Percentiles rank a stretch among this genome's conserved stretches.
Conservation (phyloP, 2,113 vertebrate genomes). For the Megaceryle maxima region DNA sequence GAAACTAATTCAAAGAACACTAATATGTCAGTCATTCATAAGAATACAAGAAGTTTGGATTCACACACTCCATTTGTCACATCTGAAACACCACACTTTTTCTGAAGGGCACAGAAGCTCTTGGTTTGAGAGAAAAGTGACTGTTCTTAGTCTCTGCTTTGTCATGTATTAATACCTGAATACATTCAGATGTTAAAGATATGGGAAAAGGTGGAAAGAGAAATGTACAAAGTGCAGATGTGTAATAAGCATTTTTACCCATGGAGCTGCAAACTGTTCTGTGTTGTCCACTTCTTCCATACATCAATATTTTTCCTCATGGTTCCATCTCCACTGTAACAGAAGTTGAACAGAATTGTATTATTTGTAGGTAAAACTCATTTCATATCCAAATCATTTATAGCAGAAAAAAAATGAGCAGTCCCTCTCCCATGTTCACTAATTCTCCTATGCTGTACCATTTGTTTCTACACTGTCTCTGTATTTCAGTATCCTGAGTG, state of each 20-base stretch:
- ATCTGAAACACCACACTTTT: background rate
- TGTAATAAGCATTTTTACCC: conserved; percentile 78
- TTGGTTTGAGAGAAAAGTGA: background rate
- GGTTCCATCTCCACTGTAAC: conserved; percentile 91
- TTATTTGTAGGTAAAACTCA: background rate
- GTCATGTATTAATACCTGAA: background rate
- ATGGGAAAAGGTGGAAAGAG: background rate
- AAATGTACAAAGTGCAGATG: background rate
- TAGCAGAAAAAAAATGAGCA: background rate
- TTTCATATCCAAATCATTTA: background rate
- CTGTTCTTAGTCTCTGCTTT: background rate
- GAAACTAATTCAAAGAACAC: background rate
- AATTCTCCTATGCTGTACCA: background rate
- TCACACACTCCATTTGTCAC: background rate
- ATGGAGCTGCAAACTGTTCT: conserved; percentile 96
- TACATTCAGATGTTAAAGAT: background rate
- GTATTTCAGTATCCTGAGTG: background rate
- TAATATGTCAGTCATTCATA: background rate
- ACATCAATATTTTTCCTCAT: conserved; percentile 98
- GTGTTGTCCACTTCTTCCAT: conserved; percentile 97
- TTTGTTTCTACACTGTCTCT: background rate
- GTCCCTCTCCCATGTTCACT: background rate
- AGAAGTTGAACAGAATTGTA: background rate
- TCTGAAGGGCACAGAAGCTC: background rate
- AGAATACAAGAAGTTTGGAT: background rate